A percentile compares a stretch with the other conserved stretches of the same genome.
phyloP scores from a whole-genome alignment of 2,888 invertebrate genomes.

The Crematogaster levior region DNA sequence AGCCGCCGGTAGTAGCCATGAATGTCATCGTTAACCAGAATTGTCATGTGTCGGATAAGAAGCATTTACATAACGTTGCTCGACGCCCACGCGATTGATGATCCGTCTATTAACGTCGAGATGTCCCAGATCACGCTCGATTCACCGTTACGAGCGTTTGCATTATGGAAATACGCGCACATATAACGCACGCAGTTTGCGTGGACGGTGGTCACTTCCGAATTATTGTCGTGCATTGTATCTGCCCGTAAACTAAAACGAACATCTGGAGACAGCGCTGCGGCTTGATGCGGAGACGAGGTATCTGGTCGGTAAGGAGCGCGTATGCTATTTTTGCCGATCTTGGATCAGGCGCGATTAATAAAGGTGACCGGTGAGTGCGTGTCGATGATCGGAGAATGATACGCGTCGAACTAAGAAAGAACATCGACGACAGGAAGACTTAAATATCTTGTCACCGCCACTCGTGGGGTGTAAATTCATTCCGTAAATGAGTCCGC shows the following conservation, averaged over 20 bases:
- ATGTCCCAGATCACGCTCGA: conserved; percentile 26
- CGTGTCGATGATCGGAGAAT: conserved; percentile 62
- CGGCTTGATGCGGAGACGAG: background rate
- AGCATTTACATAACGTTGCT: conserved; percentile 36
- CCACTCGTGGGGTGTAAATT: background rate
- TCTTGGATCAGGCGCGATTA: conserved; percentile 47
- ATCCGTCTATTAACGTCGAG: conserved; percentile 23
- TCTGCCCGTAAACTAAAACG: conserved; percentile 7
- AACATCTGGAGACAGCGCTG: conserved; percentile 15
- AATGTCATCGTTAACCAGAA: conserved; percentile 28
- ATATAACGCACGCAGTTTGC: conserved; percentile 9
- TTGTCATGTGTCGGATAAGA: conserved; percentile 14
- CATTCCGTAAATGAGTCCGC: background rate
- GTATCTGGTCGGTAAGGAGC: conserved; percentile 23
- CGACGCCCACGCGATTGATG: conserved; percentile 32
- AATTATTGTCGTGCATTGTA: conserved; percentile 43
- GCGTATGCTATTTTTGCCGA: conserved; percentile 55
- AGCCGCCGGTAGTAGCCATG: background rate
- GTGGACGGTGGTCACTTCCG: background rate
- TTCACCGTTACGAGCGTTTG: background rate
- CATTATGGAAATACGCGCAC: conserved; percentile 1
- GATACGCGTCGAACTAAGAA: conserved; percentile 68
- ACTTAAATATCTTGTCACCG: conserved; percentile 1
- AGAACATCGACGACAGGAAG: conserved; percentile 32
- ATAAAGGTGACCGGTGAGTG: conserved; percentile 23